phyloP scores from a whole-genome alignment of 2,113 vertebrate species.

The human (Homo sapiens) region GRCh38 chr11:119909501-119910000 shows the following conservation, averaged over 20 bases:
- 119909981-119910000: slow-evolving; percentile 69
- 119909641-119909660: slow-evolving; percentile 65
- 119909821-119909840: background rate
- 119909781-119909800: background rate
- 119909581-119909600: slow-evolving; percentile 72
- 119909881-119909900: background rate
- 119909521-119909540: slow-evolving; percentile 42
- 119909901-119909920: slow-evolving; percentile 76
- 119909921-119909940: slow-evolving; percentile 79
- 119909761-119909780: background rate
- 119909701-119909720: background rate
- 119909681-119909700: background rate
- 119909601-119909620: slow-evolving; percentile 67
- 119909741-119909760: background rate
- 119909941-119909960: slow-evolving; percentile 75
- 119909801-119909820: background rate
- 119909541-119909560: slow-evolving; percentile 63
- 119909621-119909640: slow-evolving; percentile 67
- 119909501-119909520: background rate
- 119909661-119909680: slow-evolving; percentile 61
- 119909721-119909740: background rate
- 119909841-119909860: background rate
- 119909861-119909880: background rate
- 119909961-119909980: slow-evolving; percentile 77
- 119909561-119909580: slow-evolving; percentile 73